These are phyloP conservation scores for Takifugu ocellatus DNA, from an alignment of 2,797 vertebrate genomes.

Conservation along the genomic window DNA sequence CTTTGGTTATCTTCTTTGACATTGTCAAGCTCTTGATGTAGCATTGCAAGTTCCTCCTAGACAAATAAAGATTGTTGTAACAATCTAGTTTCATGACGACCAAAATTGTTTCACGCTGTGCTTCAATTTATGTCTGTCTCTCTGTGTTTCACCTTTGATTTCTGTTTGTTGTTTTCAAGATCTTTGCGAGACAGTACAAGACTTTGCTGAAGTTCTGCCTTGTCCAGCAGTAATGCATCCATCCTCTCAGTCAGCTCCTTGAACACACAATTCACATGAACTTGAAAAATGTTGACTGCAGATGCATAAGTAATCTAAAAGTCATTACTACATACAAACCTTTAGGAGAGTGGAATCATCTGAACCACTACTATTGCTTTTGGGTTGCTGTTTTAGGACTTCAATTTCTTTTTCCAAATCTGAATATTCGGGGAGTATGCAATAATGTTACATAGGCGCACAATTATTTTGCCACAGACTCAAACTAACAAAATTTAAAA, in stretches of 20 bases:
- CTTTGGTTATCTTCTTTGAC: constrained; percentile 65
- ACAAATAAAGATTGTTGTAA: constrained; percentile 21
- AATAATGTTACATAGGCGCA: neutral
- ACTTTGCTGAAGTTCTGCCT: constrained; percentile 90
- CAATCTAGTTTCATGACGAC: neutral
- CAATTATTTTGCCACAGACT: neutral
- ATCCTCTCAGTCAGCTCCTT: constrained; percentile 90
- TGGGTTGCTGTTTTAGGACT: constrained; percentile 74
- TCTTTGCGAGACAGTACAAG: constrained; percentile 83
- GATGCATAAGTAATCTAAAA: neutral
- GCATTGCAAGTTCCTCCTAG: constrained; percentile 74
- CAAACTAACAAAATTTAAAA: neutral
- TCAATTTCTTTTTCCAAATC: constrained; percentile 90
- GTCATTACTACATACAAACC: constrained; percentile 65
- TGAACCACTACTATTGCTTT: constrained; percentile 55
- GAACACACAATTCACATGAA: constrained; percentile 22
- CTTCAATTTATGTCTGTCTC: neutral
- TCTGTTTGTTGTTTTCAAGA: constrained; percentile 77
- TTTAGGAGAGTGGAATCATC: constrained; percentile 82
- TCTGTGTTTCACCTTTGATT: constrained; percentile 77
- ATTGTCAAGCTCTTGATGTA: constrained; percentile 76
- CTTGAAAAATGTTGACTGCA: neutral
- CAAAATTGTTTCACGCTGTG: neutral
- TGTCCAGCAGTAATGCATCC: constrained; percentile 87
- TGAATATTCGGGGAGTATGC: constrained; percentile 46